Evolutionary conservation across 1,140 invertebrate genomes (phyloP).

Genomic region (Procambarus virginalis): DNA sequence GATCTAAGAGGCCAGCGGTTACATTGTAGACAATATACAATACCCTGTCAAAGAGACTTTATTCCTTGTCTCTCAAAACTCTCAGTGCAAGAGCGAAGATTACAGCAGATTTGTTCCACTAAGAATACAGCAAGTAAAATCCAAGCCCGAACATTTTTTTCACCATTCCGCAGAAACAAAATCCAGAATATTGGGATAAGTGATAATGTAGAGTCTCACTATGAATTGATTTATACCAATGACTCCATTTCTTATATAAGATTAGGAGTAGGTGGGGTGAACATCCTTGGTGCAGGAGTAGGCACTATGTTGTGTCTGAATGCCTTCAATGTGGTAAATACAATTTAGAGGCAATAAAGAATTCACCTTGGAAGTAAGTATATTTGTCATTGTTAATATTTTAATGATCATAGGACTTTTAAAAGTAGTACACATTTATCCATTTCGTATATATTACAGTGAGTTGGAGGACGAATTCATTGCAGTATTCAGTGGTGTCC

Average conservation of each 20-base stretch:
- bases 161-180: constrained; percentile 7
- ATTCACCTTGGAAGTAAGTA: not conserved
- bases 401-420: constrained; percentile 5
- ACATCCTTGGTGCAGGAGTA: not conserved
- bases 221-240: constrained; percentile 16
- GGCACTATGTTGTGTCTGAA: not conserved
- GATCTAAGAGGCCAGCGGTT: not conserved
- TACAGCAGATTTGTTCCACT: not conserved
- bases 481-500: constrained; percentile 8
- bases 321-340: not conserved
- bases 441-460: constrained; percentile 31
- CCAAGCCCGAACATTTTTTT: constrained; percentile 17
- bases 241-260: not conserved
- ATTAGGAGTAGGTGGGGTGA: not conserved
- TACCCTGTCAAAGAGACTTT: not conserved
- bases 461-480: constrained; percentile 21
- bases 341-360: not conserved
- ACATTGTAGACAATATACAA: not conserved
- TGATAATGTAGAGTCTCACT: constrained; percentile 26
- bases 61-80: not conserved
- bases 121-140: not conserved
- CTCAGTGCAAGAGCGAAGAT: not conserved
- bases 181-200: not conserved
- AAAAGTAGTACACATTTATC: not conserved
- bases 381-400: not conserved